These are phyloP conservation scores for Brenthis daphne DNA, from an alignment of 2,888 invertebrate genomes.

Conservation along the genomic window DNA sequence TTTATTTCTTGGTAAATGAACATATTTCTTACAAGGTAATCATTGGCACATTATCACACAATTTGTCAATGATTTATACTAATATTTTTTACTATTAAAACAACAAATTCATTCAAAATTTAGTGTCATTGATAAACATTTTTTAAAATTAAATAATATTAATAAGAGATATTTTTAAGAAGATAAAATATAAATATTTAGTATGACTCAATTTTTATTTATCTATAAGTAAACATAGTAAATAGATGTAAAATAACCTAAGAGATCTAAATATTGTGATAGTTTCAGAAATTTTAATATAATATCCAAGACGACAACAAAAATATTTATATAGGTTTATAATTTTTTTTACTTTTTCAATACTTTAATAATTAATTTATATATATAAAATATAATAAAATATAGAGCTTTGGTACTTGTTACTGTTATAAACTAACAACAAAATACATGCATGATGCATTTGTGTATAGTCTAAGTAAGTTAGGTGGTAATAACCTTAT, in stretches of 20 bases:
- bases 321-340: background rate
- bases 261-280: conserved; percentile 19
- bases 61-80: conserved; percentile 71
- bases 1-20: conserved; percentile 12
- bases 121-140: conserved; percentile 1
- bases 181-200: background rate
- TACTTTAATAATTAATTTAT: background rate
- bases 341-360: background rate
- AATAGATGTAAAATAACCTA: background rate
- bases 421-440: conserved; percentile 27
- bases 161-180: background rate
- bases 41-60: conserved; percentile 83
- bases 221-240: no score
- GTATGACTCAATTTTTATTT: no score
- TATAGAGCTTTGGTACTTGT: conserved; percentile 36
- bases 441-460: conserved; percentile 23
- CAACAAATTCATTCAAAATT: background rate
- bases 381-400: conserved; percentile 18
- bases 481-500: conserved; percentile 11
- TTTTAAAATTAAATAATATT: background rate
- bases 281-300: background rate
- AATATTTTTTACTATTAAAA: background rate
- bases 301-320: background rate
- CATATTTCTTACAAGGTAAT: conserved; percentile 52
- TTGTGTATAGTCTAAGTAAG: background rate